Percentiles rank a stretch among this genome's conserved stretches.
These are phyloP conservation scores for Hepsetus odoe DNA, from an alignment of 2,113 vertebrate genomes.

Conservation along the genomic window DNA sequence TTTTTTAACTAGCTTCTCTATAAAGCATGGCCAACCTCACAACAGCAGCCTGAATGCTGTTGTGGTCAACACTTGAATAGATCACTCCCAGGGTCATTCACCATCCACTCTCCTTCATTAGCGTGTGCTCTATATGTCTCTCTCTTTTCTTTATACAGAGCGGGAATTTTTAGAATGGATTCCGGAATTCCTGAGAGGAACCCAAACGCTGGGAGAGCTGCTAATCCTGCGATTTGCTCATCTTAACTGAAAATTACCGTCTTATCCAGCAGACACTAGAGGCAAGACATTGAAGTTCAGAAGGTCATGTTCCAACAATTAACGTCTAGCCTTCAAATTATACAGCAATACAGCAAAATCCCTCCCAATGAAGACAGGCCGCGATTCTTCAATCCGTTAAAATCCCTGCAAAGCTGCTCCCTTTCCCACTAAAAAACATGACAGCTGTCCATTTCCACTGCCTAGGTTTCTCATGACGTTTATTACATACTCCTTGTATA, in stretches of 20 bases:
- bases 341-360: background rate
- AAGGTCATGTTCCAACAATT: slow-evolving; percentile 19
- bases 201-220: background rate
- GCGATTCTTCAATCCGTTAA: background rate
- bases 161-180: background rate
- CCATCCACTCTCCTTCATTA: background rate
- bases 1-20: too few species aligned
- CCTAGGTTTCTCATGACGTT: background rate
- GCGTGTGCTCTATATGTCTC: background rate
- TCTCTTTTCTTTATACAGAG: background rate
- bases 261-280: background rate
- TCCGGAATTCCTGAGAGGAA: slow-evolving; percentile 4
- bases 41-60: too few species aligned
- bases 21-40: too few species aligned
- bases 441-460: background rate
- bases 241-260: slow-evolving; percentile 1
- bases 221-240: slow-evolving; percentile 15
- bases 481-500: background rate
- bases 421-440: background rate
- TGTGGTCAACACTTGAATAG: too few species aligned
- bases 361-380: background rate
- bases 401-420: slow-evolving; percentile 2
- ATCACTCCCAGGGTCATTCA: background rate
- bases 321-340: slow-evolving; percentile 15
- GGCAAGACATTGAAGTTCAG: slow-evolving; percentile 9